These are phyloP conservation scores for Hymenochirus boettgeri DNA, from an alignment of 2,113 vertebrate genomes.

Conservation along the genomic window DNA sequence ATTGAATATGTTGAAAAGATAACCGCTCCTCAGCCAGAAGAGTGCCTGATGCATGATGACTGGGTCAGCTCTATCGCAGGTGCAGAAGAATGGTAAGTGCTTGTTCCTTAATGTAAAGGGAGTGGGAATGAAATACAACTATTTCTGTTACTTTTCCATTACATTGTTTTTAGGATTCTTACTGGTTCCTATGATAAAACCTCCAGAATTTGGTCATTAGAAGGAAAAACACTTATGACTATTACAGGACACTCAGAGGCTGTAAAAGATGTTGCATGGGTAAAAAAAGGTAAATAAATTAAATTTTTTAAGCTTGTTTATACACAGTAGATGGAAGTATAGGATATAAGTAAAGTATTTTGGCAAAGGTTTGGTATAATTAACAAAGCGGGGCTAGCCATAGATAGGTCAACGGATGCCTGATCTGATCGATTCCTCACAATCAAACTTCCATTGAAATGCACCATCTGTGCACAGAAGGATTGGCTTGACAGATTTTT, in stretches of 20 bases:
- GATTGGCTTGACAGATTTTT: too few relatives aligned
- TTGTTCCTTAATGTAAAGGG: not conserved
- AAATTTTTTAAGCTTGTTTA: too few relatives aligned
- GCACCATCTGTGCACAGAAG: too few relatives aligned
- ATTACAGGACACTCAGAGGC: constrained; percentile 87
- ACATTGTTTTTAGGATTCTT: constrained; percentile 76
- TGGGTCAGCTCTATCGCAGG: constrained; percentile 92
- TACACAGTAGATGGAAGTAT: too few relatives aligned
- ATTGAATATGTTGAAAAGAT: constrained; percentile 91
- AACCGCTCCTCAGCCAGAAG: constrained; percentile 87
- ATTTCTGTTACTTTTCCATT: constrained; percentile 36
- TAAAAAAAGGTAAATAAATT: constrained; percentile 84
- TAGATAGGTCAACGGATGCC: too few relatives aligned
- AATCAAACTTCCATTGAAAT: too few relatives aligned
- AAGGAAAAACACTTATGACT: constrained; percentile 83
- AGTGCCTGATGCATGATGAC: constrained; percentile 94
- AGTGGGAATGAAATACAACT: too few relatives aligned
- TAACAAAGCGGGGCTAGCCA: too few relatives aligned
- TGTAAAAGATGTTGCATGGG: constrained; percentile 93
- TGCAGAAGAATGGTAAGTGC: constrained; percentile 81
- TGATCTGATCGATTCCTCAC: too few relatives aligned
- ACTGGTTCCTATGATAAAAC: constrained; percentile 94
- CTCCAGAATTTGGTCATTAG: constrained; percentile 87
- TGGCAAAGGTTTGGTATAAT: too few relatives aligned
- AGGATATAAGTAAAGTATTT: too few relatives aligned